Conservation (phyloP, 35 echinoderm and acorn worm genomes). For the Hemicentrotus pulcherrimus region DNA sequence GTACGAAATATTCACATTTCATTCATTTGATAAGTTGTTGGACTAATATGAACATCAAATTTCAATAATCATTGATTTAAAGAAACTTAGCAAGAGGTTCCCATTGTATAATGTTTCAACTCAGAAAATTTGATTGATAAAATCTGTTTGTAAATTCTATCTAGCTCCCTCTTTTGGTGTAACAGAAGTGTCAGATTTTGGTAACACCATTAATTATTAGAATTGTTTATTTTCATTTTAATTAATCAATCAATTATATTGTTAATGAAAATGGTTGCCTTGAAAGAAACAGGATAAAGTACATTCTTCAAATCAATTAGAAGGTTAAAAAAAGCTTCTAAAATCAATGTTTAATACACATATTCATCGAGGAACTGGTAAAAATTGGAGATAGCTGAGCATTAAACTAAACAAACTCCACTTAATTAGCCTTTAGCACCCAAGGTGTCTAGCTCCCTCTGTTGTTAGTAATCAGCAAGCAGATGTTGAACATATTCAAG, state of each 20-base stretch:
- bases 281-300: not conserved
- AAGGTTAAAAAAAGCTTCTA: not conserved
- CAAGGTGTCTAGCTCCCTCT: not conserved
- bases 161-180: too few species aligned
- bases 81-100: too few species aligned
- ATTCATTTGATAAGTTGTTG: too few species aligned
- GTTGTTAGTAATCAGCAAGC: not conserved
- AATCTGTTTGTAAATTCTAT: too few species aligned
- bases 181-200: not conserved
- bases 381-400: too few species aligned
- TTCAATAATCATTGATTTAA: too few species aligned
- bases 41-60: too few species aligned
- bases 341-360: too few species aligned
- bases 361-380: too few species aligned
- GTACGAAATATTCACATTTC: too few species aligned
- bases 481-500: not conserved
- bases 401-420: not conserved
- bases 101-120: too few species aligned
- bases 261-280: not conserved
- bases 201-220: not conserved
- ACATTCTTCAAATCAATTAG: not conserved
- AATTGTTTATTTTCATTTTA: not conserved
- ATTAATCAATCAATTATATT: not conserved
- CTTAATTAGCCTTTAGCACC: not conserved
- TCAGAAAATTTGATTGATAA: too few species aligned